Percentiles rank a stretch among this genome's conserved stretches.
Evolutionary conservation across 1,140 invertebrate genomes (phyloP).

Genomic region (Neelides sp.): DNA sequence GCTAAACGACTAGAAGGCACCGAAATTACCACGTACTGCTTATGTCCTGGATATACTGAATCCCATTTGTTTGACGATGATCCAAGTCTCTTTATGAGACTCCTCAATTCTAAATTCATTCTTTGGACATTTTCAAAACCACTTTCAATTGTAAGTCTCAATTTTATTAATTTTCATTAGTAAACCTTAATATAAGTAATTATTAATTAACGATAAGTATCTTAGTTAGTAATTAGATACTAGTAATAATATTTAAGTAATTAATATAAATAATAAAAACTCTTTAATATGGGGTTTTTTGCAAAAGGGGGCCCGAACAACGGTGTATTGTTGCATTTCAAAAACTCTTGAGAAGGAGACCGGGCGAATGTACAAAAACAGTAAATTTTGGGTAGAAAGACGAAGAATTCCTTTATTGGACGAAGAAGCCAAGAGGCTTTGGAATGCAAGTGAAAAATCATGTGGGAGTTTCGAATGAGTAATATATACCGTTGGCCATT

Average conservation of each 20-base stretch:
- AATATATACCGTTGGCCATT: not conserved
- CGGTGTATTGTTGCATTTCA: constrained; percentile 23
- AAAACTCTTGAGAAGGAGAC: constrained; percentile 6
- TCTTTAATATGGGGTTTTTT: not conserved
- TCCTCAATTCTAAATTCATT: not conserved
- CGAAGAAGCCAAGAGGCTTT: not conserved
- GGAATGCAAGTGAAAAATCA: not conserved
- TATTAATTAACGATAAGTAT: not conserved
- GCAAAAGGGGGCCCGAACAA: constrained; percentile 21
- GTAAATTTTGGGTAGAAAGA: constrained; percentile 9
- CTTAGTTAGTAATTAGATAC: not conserved
- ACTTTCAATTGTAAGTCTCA: constrained; percentile 2
- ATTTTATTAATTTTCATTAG: not conserved
- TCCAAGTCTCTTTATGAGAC: not conserved
- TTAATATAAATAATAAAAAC: not conserved
- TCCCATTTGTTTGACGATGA: not conserved
- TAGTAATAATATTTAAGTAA: not conserved
- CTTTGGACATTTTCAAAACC: constrained; percentile 4
- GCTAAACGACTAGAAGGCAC: constrained; percentile 14
- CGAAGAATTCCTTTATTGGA: not conserved
- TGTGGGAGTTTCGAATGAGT: not conserved
- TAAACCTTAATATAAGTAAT: not conserved
- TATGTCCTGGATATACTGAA: constrained; percentile 15
- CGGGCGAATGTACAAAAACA: constrained; percentile 23
- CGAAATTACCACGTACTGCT: constrained; percentile 11